These are phyloP conservation scores for Cheilosia urbana DNA, from an alignment of 2,888 invertebrate genomes.

Conservation along the genomic window DNA sequence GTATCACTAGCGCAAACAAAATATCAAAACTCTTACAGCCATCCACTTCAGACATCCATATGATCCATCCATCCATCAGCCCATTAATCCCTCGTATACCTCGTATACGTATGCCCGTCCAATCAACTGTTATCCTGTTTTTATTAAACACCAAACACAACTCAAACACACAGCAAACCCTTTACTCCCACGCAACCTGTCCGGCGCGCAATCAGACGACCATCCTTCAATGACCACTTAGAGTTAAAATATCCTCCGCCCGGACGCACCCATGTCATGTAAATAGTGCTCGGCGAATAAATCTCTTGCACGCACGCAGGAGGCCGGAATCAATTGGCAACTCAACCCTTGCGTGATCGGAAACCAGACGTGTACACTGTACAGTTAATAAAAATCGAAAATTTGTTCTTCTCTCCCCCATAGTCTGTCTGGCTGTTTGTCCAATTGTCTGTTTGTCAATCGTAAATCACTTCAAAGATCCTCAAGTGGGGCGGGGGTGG, in stretches of 20 bases:
- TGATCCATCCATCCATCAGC: conserved; percentile 17
- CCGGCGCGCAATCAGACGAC: conserved; percentile 9
- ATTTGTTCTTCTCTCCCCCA: conserved; percentile 59
- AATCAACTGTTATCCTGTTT: conserved; percentile 72
- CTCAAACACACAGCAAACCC: conserved; percentile 57
- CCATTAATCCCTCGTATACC: no score
- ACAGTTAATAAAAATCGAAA: conserved; percentile 70
- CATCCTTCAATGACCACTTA: conserved; percentile 65
- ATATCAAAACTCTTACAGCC: conserved; percentile 41
- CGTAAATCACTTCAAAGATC: conserved; percentile 74
- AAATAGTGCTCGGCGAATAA: conserved; percentile 61
- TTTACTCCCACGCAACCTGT: conserved; percentile 55
- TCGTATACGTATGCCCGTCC: conserved; percentile 19
- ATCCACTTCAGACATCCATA: conserved; percentile 61
- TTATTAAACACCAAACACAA: conserved; percentile 70
- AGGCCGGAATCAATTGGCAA: conserved; percentile 59
- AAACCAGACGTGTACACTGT: conserved; percentile 47
- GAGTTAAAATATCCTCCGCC: conserved; percentile 36
- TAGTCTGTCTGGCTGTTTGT: conserved; percentile 12
- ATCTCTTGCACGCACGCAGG: conserved; percentile 63
- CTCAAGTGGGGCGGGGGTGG: conserved; percentile 46
- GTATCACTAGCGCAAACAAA: conserved; percentile 61
- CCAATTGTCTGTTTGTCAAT: conserved; percentile 66
- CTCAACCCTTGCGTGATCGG: conserved; percentile 68
- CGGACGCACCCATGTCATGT: conserved; percentile 67